A percentile compares a stretch with the other conserved stretches of the same genome.
phyloP scores from a whole-genome alignment of 2,888 invertebrate species.

The Euclidia mi region DNA sequence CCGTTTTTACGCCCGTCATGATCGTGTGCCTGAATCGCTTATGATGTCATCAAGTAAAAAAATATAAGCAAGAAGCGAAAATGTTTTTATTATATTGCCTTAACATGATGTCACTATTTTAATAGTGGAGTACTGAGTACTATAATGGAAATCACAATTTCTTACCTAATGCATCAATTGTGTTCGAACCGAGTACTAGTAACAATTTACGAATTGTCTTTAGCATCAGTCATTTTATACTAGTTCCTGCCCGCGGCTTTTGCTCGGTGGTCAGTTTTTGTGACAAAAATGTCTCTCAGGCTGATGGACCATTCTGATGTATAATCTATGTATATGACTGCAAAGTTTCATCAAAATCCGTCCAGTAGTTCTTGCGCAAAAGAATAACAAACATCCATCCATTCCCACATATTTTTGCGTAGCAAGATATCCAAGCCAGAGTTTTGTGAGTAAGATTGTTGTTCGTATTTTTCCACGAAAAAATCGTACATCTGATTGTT shows the following conservation, averaged over 20 bases:
- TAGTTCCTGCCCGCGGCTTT: no score
- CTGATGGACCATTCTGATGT: no score
- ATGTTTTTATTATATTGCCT: constrained; percentile 1
- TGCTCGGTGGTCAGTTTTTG: no score
- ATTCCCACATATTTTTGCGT: no score
- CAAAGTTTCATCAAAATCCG: no score
- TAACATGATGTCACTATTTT: constrained; percentile 33
- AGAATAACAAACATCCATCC: no score
- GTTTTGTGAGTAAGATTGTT: constrained; percentile 3
- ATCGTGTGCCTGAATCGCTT: constrained; percentile 10
- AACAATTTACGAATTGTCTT: constrained; percentile 38
- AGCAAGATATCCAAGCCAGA: no score
- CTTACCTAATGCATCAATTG: constrained; percentile 44
- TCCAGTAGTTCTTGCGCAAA: no score
- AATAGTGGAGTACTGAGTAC: constrained; percentile 24
- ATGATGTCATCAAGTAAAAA: constrained; percentile 45
- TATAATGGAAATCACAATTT: constrained; percentile 38
- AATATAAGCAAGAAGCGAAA: constrained; percentile 20
- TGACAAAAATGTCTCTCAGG: no score
- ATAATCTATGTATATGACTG: no score
- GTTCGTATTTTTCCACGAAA: neutral
- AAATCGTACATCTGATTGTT: neutral
- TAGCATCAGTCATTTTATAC: constrained; percentile 8
- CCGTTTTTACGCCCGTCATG: constrained; percentile 26
- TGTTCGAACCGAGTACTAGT: constrained; percentile 24